phyloP scores from a whole-genome alignment of 2,113 vertebrate species.

The Phyllostomus discolor region DNA sequence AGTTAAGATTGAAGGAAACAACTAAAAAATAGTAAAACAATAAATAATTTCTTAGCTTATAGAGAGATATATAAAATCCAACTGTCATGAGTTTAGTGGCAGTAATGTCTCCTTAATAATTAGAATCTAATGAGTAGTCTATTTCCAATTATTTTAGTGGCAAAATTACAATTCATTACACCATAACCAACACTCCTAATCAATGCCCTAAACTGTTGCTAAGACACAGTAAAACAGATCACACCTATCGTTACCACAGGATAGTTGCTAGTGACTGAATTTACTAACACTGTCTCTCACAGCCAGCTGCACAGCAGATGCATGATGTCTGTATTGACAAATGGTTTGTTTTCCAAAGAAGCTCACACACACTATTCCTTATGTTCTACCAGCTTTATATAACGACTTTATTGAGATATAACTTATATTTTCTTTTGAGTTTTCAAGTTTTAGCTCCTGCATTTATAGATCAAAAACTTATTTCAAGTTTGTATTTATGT shows the following conservation, averaged over 20 bases:
- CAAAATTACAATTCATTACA: neutral
- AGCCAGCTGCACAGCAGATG: neutral
- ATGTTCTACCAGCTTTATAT: neutral
- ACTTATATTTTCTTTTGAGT: neutral
- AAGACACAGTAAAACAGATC: neutral
- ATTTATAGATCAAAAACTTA: neutral
- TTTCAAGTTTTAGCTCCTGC: neutral
- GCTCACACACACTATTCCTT: neutral
- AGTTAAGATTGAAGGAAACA: neutral
- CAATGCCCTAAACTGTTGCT: neutral
- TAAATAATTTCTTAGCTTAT: neutral
- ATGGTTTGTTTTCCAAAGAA: neutral
- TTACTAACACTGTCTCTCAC: neutral
- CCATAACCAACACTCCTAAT: neutral
- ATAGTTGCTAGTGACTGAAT: neutral
- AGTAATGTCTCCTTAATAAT: neutral
- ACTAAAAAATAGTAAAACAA: neutral
- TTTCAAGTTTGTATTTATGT: neutral
- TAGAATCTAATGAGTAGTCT: neutral
- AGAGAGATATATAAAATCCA: neutral
- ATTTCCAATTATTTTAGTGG: neutral
- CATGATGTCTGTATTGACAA: neutral
- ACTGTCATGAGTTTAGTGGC: neutral
- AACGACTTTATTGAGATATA: neutral
- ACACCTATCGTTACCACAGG: neutral